These are phyloP conservation scores for Ectobius pallidus DNA, from an alignment of 2,888 invertebrate species.

Conservation along the genomic window DNA sequence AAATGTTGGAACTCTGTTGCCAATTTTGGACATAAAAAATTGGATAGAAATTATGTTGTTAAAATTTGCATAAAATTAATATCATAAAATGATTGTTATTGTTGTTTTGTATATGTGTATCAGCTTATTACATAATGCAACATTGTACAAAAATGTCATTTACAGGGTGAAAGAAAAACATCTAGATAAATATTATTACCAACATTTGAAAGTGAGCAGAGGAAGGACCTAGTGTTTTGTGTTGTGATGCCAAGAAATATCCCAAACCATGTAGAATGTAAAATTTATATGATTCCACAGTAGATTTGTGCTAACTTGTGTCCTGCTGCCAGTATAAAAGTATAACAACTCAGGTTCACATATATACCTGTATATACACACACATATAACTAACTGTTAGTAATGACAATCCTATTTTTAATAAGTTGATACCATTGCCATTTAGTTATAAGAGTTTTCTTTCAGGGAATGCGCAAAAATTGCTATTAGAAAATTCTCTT, in stretches of 20 bases:
- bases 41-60: no score
- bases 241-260: conserved; percentile 22
- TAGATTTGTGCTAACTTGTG: conserved; percentile 1
- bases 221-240: conserved; percentile 17
- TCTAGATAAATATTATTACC: neutral
- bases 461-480: neutral
- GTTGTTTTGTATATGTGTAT: no score
- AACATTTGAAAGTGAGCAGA: conserved; percentile 22
- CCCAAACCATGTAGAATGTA: conserved; percentile 11
- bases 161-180: no score
- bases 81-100: no score
- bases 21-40: no score
- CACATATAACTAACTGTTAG: neutral
- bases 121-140: no score
- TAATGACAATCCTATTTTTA: neutral
- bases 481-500: no score
- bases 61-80: no score
- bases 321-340: conserved; percentile 5
- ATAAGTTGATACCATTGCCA: conserved; percentile 5
- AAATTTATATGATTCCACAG: conserved; percentile 28
- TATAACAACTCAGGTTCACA: neutral
- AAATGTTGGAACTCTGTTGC: conserved; percentile 2
- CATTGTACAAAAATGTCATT: no score
- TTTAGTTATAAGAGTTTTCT: neutral
- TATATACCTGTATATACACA: no score